Evolutionary conservation across 2,888 invertebrate species (phyloP), one percentile per base, ranked within the genome.

Genomic region (Bursaphelenchus okinawaensis): DNA sequence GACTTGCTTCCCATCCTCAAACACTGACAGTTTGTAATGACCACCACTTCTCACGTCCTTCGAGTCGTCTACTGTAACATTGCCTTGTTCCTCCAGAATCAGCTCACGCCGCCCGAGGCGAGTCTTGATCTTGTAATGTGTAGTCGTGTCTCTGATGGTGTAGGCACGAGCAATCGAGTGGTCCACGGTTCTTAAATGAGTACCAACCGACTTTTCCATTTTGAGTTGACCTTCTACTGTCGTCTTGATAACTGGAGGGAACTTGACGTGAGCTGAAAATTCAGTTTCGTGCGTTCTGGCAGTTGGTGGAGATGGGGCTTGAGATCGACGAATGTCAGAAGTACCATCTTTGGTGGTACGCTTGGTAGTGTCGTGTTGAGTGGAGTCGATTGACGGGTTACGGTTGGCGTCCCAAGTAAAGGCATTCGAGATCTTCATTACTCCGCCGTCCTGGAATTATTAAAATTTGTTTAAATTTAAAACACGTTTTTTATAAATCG

Each of bases 81-180:
- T 27, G 6, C n/a, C 40, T n/a, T 23, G 24, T 55, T 69, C 71
- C 68, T 71, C 69, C 7, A 69, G 27, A 16, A 62, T 27, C 9
- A 72, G 51, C 2, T 51, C 59, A 12, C 69, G 31, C 50, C 65
- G 76, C 16, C 80, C 80, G 29, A 80, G 69, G 1, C 71, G 74
- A 1, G 80, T 80, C 61, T 76, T 75, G 66, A 80, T 81, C 67
- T 75, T 75, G 70, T 80, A 80, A 66, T 81, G 76, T 12, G 79
- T 81, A 26, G 76, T 74, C 16, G 79, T 78, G 61, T 80, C 80
- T 24, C 75, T 70, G 40, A 80, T 76, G 40, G 80, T 80, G 74
- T 79, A 80, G 68, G 65, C 77, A 71, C 74, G 74, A 6, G 73
- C 69, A 23, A 71, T 61, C 24, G 71, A 67, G 20, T 74, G 73